A percentile compares a stretch with the other conserved stretches of the same genome.
These are phyloP conservation scores for Drosophila funebris DNA, from an alignment of 1,140 invertebrate species.

Conservation along the genomic window DNA sequence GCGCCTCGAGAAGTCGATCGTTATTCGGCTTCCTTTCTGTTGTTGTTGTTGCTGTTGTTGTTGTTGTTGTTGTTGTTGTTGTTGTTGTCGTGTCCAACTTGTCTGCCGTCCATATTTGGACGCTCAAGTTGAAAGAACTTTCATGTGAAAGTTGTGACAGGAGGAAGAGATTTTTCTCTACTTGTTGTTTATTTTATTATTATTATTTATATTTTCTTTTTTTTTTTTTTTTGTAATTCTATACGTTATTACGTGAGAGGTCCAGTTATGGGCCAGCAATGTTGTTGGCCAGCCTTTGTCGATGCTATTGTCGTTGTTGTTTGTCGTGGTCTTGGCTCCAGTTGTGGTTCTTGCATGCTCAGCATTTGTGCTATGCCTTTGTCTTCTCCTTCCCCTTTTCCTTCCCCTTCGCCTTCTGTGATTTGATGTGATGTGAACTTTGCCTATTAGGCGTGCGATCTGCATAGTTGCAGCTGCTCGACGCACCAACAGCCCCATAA, in stretches of 20 bases:
- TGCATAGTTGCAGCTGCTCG: constrained; percentile 12
- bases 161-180: constrained; percentile 71
- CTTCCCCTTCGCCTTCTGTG: not conserved
- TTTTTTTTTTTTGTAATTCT: constrained; percentile 62
- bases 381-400: not conserved
- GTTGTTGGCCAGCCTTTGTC: constrained; percentile 43
- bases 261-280: constrained; percentile 77
- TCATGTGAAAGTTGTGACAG: constrained; percentile 82
- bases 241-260: constrained; percentile 81
- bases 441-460: constrained; percentile 64
- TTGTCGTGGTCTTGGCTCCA: constrained; percentile 18
- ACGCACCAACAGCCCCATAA: not conserved
- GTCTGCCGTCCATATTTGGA: constrained; percentile 73
- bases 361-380: constrained; percentile 11
- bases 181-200: constrained; percentile 33
- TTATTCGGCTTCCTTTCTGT: constrained; percentile 54
- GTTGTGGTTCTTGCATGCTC: constrained; percentile 11
- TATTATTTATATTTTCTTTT: not conserved
- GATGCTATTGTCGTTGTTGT: constrained; percentile 36
- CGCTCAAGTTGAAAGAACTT: constrained; percentile 81
- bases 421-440: constrained; percentile 73
- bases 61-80: constrained; percentile 11
- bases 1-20: constrained; percentile 17
- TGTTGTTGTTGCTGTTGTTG: constrained; percentile 26
- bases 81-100: constrained; percentile 48